Evolutionary conservation across 2,113 vertebrate genomes (phyloP).

Genomic region (Antechinus stuartii): DNA sequence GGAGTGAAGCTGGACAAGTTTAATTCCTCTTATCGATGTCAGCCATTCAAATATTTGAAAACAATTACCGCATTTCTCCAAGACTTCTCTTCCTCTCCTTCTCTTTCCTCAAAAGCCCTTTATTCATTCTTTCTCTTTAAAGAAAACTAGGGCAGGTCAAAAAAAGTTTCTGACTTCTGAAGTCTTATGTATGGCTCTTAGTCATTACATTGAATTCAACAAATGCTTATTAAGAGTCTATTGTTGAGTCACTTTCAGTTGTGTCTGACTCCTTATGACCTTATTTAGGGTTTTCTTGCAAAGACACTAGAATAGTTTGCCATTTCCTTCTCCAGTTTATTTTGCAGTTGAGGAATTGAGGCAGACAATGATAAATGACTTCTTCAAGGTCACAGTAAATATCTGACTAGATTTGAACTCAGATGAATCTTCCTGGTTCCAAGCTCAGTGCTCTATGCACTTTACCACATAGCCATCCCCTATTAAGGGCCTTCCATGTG

Average conservation of each 20-base stretch:
- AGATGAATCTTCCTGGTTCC: not conserved
- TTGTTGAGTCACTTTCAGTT: not conserved
- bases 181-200: not conserved
- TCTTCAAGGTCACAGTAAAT: not conserved
- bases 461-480: not conserved
- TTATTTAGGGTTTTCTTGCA: not conserved
- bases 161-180: not conserved
- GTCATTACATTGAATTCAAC: not conserved
- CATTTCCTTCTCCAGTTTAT: no score
- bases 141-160: not conserved
- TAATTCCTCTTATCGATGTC: not conserved
- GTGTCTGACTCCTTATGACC: not conserved
- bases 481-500: not conserved
- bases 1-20: not conserved
- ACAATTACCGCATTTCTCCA: not conserved
- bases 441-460: not conserved
- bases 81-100: not conserved
- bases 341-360: not conserved
- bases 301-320: no score
- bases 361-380: not conserved
- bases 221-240: not conserved
- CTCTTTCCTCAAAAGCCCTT: not conserved
- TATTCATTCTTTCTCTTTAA: not conserved
- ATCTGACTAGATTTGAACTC: not conserved
- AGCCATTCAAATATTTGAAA: not conserved